These are phyloP conservation scores for Schizothorax lantsangensis DNA, from an alignment of 2,797 vertebrate species.

Conservation along the genomic window DNA sequence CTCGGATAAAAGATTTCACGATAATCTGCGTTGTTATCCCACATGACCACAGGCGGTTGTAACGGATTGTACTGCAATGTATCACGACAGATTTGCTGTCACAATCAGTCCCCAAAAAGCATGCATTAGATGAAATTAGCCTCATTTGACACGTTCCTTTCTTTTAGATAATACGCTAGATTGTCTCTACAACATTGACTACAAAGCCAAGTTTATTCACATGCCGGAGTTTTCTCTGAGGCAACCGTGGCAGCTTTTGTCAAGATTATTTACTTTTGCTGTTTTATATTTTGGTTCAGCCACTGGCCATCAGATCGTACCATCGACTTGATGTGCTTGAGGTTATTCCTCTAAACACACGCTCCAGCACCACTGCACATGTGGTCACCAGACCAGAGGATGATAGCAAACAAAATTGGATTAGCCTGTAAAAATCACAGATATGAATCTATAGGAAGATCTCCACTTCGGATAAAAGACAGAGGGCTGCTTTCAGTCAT, in stretches of 20 bases:
- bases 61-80: constrained; percentile 29
- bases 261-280: constrained; percentile 48
- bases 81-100: constrained; percentile 40
- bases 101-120: constrained; percentile 22
- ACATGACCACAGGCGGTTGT: constrained; percentile 43
- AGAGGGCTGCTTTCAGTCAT: constrained; percentile 41
- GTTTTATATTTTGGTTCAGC: constrained; percentile 55
- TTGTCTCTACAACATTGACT: constrained; percentile 51
- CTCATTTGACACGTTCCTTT: constrained; percentile 22
- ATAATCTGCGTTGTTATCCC: constrained; percentile 29
- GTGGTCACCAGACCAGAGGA: constrained; percentile 59
- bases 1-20: constrained; percentile 33
- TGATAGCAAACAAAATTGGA: constrained; percentile 54
- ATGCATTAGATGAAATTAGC: constrained; percentile 42
- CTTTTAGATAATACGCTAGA: constrained; percentile 34
- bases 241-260: constrained; percentile 17
- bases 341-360: constrained; percentile 58
- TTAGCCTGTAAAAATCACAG: constrained; percentile 60
- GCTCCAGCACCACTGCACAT: constrained; percentile 46
- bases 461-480: constrained; percentile 54
- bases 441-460: constrained; percentile 63
- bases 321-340: constrained; percentile 46
- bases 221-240: background rate
- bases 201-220: constrained; percentile 5
- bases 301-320: constrained; percentile 55